These are phyloP conservation scores for Aspidapion aeneum DNA, from an alignment of 2,888 invertebrate genomes.

Conservation along the genomic window DNA sequence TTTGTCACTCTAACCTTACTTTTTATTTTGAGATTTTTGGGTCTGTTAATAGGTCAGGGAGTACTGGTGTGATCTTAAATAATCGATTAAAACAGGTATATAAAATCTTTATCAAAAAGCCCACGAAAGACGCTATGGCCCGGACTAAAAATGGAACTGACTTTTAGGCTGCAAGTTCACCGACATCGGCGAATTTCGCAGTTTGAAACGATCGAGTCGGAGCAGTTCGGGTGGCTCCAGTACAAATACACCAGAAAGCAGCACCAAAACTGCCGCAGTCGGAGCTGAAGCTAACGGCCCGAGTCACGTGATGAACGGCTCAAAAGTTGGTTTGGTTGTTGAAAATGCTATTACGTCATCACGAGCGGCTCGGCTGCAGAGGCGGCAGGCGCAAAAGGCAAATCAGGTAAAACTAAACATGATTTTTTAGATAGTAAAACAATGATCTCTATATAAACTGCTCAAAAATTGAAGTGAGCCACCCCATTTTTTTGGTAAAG, in stretches of 20 bases:
- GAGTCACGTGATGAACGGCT: slow-evolving; percentile 33
- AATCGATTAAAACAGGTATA: too few species aligned
- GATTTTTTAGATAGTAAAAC: not conserved
- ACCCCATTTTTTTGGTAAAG: too few species aligned
- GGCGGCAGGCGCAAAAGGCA: slow-evolving; percentile 44
- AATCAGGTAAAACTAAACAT: slow-evolving; percentile 31
- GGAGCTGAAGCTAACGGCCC: slow-evolving; percentile 13
- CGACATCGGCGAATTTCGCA: slow-evolving; percentile 55
- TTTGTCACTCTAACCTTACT: too few species aligned
- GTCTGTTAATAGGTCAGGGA: too few species aligned
- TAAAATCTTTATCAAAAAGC: too few species aligned
- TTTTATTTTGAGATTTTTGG: too few species aligned
- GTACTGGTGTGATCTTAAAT: too few species aligned
- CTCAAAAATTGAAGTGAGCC: too few species aligned
- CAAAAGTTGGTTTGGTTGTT: too few species aligned
- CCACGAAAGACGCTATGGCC: too few species aligned
- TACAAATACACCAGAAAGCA: slow-evolving; percentile 26
- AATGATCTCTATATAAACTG: too few species aligned
- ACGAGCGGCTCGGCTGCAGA: slow-evolving; percentile 45
- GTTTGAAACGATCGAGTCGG: slow-evolving; percentile 26
- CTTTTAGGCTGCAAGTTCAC: slow-evolving; percentile 61
- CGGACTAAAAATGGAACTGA: too few species aligned
- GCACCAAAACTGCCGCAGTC: slow-evolving; percentile 18
- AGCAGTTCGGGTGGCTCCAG: slow-evolving; percentile 20
- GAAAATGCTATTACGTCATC: slow-evolving; percentile 32